Evolutionary conservation across 92 coral and sea anemone species (phyloP).

Genomic region (Epizoanthus fatuus): DNA sequence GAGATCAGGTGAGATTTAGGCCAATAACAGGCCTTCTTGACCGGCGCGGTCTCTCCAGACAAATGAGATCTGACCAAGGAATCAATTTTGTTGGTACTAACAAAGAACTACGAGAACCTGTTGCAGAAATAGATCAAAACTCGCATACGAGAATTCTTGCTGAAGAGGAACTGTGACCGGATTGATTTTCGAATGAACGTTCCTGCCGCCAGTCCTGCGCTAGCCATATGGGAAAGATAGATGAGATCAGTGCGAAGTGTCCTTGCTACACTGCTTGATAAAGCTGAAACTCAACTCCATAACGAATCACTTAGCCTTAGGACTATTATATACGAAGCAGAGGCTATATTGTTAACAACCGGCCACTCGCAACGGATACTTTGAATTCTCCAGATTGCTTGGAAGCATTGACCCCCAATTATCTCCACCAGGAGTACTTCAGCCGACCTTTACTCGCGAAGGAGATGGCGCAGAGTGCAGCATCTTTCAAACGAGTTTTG

Average conservation of each 20-base stretch:
- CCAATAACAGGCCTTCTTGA: conserved; percentile 1
- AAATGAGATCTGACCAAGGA: conserved; percentile 33
- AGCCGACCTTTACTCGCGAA: too few relatives aligned
- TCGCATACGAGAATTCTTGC: conserved; percentile 3
- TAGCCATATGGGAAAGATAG: conserved; percentile 24
- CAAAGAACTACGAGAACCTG: conserved; percentile 8
- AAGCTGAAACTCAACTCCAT: conserved; percentile 22
- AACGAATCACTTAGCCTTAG: conserved; percentile 16
- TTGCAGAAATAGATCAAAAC: background rate
- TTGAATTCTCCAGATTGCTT: too few relatives aligned
- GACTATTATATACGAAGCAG: too few relatives aligned
- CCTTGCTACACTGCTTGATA: conserved; percentile 9
- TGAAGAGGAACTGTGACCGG: conserved; percentile 13
- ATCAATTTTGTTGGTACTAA: conserved; percentile 16
- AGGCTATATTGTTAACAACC: too few relatives aligned
- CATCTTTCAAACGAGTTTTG: too few relatives aligned
- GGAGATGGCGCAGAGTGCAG: too few relatives aligned
- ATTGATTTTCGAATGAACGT: conserved; percentile 24
- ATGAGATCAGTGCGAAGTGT: conserved; percentile 31
- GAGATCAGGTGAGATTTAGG: too few relatives aligned
- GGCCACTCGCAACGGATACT: too few relatives aligned
- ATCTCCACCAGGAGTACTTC: too few relatives aligned
- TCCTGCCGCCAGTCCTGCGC: background rate
- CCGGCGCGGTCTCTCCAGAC: background rate
- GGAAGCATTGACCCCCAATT: too few relatives aligned